Conservation (phyloP, 2,797 vertebrate species). For the Miopithecus talapoin region DNA sequence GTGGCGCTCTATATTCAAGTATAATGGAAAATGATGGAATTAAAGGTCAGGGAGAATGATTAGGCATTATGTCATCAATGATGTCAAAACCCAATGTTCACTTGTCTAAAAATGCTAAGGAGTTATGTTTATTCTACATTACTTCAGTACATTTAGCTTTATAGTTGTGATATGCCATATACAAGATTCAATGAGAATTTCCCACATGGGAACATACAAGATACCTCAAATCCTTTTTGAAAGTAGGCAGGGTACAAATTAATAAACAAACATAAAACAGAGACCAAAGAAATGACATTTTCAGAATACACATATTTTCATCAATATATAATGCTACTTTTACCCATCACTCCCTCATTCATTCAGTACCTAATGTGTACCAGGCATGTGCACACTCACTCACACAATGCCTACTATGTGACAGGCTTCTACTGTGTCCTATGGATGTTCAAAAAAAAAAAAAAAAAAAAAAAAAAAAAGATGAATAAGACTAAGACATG, state of each 20-base stretch:
- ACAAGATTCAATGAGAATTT: slow-evolving; percentile 68
- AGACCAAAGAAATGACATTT: slow-evolving; percentile 68
- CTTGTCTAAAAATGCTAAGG: slow-evolving; percentile 54
- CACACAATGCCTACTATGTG: slow-evolving; percentile 43
- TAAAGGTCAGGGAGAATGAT: slow-evolving; percentile 76
- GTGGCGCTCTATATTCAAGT: slow-evolving; percentile 56
- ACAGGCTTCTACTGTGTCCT: slow-evolving; percentile 34
- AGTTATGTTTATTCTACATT: slow-evolving; percentile 60
- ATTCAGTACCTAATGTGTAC: slow-evolving; percentile 26
- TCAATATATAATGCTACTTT: slow-evolving; percentile 41
- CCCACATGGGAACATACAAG: slow-evolving; percentile 65
- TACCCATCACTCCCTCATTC: slow-evolving; percentile 28
- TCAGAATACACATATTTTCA: slow-evolving; percentile 62
- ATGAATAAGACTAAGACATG: slow-evolving; percentile 37
- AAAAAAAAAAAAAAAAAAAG: background rate
- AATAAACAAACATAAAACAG: slow-evolving; percentile 75
- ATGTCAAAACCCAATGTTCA: slow-evolving; percentile 65
- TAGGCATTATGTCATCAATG: slow-evolving; percentile 69
- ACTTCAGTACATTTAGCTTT: slow-evolving; percentile 54
- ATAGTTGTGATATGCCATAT: slow-evolving; percentile 60
- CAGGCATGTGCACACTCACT: slow-evolving; percentile 16
- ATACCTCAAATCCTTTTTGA: slow-evolving; percentile 77
- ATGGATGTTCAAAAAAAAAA: background rate
- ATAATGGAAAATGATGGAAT: slow-evolving; percentile 76
- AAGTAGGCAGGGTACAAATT: slow-evolving; percentile 74